These are phyloP conservation scores for Drosophila virilis DNA, from an alignment of 1,140 invertebrate genomes.

Conservation along the genomic window DNA sequence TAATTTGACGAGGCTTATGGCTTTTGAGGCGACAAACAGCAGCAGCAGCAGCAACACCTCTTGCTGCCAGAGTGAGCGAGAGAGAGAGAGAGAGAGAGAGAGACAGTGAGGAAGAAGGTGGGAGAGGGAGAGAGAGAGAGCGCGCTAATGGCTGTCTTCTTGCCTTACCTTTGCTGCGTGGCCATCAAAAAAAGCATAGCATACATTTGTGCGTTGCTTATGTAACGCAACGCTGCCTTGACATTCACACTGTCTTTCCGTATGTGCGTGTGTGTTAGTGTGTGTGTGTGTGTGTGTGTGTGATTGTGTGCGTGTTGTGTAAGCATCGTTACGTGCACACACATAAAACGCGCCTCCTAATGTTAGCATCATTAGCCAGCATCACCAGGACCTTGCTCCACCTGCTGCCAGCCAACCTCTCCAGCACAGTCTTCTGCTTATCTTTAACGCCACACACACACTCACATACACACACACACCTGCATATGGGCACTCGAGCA, in stretches of 20 bases:
- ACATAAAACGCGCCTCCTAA: slow-evolving; percentile 53
- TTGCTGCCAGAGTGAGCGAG: not conserved
- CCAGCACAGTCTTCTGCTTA: slow-evolving; percentile 2
- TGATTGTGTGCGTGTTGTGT: slow-evolving; percentile 40
- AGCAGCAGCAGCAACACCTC: slow-evolving; percentile 13
- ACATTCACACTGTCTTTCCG: slow-evolving; percentile 54
- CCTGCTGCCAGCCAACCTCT: slow-evolving; percentile 8
- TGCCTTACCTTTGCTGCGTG: slow-evolving; percentile 28
- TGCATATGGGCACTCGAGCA: slow-evolving; percentile 10
- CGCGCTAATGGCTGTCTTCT: not conserved
- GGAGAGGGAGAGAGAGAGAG: slow-evolving; percentile 9
- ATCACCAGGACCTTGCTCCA: slow-evolving; percentile 14
- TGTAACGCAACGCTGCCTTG: slow-evolving; percentile 77
- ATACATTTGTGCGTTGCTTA: slow-evolving; percentile 80
- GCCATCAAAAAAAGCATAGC: slow-evolving; percentile 65
- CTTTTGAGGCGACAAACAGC: slow-evolving; percentile 59
- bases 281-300: slow-evolving; percentile 14
- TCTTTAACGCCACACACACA: slow-evolving; percentile 3
- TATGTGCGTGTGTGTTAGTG: not conserved
- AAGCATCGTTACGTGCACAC: slow-evolving; percentile 57
- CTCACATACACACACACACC: not conserved
- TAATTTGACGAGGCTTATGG: slow-evolving; percentile 77
- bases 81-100: not conserved
- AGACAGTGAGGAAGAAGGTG: slow-evolving; percentile 5
- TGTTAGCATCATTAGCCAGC: slow-evolving; percentile 47